Conservation (phyloP, 2,888 invertebrate genomes). For the Physocephala rufipes region DNA sequence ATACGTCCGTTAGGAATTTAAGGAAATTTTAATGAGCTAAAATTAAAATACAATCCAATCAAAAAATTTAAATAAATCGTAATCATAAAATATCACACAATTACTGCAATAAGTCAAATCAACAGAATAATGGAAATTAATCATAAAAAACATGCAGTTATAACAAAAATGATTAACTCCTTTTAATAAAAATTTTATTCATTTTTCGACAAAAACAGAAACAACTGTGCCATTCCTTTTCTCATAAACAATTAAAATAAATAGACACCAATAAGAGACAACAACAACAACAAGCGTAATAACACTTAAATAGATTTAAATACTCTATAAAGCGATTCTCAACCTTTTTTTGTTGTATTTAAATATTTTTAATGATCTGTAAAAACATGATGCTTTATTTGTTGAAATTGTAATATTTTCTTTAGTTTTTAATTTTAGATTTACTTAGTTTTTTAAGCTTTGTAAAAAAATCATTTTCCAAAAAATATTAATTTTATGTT, state of each 20-base stretch:
- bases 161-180: too few relatives aligned
- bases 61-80: conserved; percentile 29
- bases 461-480: too few relatives aligned
- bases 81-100: conserved; percentile 18
- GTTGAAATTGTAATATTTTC: too few relatives aligned
- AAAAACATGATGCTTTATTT: background rate
- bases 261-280: too few relatives aligned
- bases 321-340: conserved; percentile 22
- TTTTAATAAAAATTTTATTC: background rate
- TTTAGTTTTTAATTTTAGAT: too few relatives aligned
- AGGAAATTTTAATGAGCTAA: conserved; percentile 15
- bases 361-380: background rate
- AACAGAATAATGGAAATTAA: conserved; percentile 22
- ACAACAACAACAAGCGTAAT: background rate
- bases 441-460: too few relatives aligned
- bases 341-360: background rate
- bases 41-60: conserved; percentile 5
- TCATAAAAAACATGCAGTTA: background rate
- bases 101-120: conserved; percentile 11
- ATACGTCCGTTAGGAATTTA: conserved; percentile 35
- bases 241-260: background rate
- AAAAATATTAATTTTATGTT: too few relatives aligned
- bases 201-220: too few relatives aligned
- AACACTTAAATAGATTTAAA: background rate
- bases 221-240: conserved; percentile 9